Conservation (phyloP, 2,113 vertebrate genomes). For the Sylvietta virens region DNA sequence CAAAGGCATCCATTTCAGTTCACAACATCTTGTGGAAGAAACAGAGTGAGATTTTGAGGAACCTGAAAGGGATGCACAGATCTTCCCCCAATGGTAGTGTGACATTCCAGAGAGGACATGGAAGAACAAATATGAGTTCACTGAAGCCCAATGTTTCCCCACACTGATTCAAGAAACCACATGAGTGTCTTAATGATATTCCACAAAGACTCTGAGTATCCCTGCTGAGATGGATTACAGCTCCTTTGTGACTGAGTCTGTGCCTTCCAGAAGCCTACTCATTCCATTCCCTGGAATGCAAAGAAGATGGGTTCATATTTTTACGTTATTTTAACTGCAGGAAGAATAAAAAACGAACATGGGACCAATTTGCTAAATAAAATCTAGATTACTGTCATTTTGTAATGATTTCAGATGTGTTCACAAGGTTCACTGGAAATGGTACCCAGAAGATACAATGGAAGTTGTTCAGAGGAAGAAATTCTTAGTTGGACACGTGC, state of each 20-base stretch:
- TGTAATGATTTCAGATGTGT: not conserved
- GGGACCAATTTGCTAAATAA: not conserved
- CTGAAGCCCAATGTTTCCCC: conserved; percentile 5
- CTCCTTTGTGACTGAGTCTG: conserved; percentile 1
- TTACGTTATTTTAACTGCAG: not conserved
- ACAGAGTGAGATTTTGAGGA: not conserved
- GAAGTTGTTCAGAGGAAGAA: not conserved
- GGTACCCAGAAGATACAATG: not conserved
- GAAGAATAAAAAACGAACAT: conserved; percentile 1
- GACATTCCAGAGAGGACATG: not conserved
- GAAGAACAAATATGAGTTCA: conserved; percentile 9
- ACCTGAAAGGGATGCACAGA: conserved; percentile 27
- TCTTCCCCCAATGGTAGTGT: not conserved
- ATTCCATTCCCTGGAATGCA: conserved; percentile 35
- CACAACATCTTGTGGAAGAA: not conserved
- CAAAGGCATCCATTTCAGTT: not conserved
- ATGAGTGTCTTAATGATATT: not conserved
- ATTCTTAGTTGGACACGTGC: not conserved
- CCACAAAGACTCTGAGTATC: not conserved
- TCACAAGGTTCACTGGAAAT: not conserved
- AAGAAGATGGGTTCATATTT: not conserved
- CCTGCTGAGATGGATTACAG: not conserved
- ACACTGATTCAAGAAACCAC: not conserved
- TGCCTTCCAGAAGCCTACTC: conserved; percentile 46
- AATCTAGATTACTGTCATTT: not conserved